These are phyloP conservation scores for Pomatostomus ruficeps DNA, from an alignment of 2,113 vertebrate genomes.

Conservation along the genomic window DNA sequence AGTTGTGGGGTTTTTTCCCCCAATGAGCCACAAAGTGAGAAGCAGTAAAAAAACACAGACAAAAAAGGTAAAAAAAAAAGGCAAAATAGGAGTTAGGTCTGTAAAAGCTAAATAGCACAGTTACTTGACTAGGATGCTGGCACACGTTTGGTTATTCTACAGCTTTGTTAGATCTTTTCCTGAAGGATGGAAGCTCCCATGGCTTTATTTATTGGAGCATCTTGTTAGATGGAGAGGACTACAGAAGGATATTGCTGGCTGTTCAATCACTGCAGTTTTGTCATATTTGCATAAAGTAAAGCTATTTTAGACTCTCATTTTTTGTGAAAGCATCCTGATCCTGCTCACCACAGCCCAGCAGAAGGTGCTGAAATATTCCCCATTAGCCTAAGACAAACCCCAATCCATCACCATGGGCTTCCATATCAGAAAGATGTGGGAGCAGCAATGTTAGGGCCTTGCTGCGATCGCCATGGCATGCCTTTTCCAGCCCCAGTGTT, in stretches of 20 bases:
- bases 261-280: neutral
- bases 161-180: neutral
- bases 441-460: neutral
- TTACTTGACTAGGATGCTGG: neutral
- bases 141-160: neutral
- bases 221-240: neutral
- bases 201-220: neutral
- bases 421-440: neutral
- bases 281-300: slow-evolving; percentile 45
- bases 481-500: neutral
- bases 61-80: neutral
- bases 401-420: neutral
- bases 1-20: neutral
- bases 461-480: neutral
- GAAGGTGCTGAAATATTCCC: slow-evolving; percentile 39
- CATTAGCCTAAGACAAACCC: neutral
- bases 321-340: slow-evolving; percentile 40
- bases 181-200: neutral
- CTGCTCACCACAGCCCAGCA: slow-evolving; percentile 45
- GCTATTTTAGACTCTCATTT: slow-evolving; percentile 9
- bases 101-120: neutral
- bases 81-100: neutral
- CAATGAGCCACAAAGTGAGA: neutral
- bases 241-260: neutral
- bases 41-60: neutral